Evolutionary conservation across 2,797 vertebrate genomes (phyloP).

Genomic region (Lates japonicus): DNA sequence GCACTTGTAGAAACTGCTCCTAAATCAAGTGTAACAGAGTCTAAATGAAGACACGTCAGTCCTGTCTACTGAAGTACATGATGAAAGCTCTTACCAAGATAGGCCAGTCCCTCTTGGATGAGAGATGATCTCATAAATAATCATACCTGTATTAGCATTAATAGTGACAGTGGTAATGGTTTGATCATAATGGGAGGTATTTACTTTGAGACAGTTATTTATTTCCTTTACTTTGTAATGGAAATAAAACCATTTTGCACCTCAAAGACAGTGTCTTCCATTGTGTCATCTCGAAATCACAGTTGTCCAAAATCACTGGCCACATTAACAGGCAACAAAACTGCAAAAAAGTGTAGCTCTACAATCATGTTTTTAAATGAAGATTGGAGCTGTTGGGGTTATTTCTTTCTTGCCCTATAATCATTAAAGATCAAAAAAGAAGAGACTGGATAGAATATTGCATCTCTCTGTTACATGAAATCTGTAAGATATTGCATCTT

Average conservation of each 20-base stretch:
- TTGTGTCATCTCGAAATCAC: constrained; percentile 19
- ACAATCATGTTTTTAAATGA: constrained; percentile 30
- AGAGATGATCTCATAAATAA: constrained; percentile 65
- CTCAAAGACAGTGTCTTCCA: constrained; percentile 61
- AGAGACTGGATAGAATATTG: constrained; percentile 32
- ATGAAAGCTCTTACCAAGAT: constrained; percentile 57
- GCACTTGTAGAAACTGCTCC: constrained; percentile 4
- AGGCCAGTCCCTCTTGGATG: constrained; percentile 33
- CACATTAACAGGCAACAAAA: constrained; percentile 26
- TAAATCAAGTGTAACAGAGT: constrained; percentile 21
- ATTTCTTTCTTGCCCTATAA: constrained; percentile 32
- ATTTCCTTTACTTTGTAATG: constrained; percentile 57
- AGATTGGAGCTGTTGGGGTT: constrained; percentile 45
- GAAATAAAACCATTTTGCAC: constrained; percentile 65
- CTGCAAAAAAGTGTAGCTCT: neutral
- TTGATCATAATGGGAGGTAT: constrained; percentile 63
- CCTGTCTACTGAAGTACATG: constrained; percentile 40
- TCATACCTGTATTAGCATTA: constrained; percentile 56
- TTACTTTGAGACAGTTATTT: constrained; percentile 59
- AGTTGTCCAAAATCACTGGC: constrained; percentile 44
- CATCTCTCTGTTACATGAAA: constrained; percentile 23
- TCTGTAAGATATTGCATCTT: constrained; percentile 6
- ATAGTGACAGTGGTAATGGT: constrained; percentile 42
- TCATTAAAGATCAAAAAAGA: constrained; percentile 54
- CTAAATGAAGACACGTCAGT: constrained; percentile 48